A percentile compares a stretch with the other conserved stretches of the same genome.
Conservation (phyloP, 2,888 invertebrate species). For the Nomada flava region DNA sequence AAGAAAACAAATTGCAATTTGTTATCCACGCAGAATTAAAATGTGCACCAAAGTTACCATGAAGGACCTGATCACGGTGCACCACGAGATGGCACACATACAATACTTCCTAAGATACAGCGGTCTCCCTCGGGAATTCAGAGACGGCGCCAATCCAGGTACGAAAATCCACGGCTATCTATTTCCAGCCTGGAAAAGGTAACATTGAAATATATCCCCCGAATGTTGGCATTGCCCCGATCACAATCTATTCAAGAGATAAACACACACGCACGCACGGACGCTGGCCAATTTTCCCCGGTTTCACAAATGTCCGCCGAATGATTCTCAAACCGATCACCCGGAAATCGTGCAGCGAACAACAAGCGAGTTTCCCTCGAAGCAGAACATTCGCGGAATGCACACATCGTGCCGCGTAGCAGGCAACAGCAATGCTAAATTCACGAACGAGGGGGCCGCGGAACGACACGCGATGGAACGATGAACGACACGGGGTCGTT, state of each 20-base stretch:
- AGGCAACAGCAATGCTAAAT: constrained; percentile 4
- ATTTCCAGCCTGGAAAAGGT: not conserved
- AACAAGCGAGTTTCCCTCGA: not conserved
- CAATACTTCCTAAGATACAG: constrained; percentile 95
- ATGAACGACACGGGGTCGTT: constrained; percentile 65
- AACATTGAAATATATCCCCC: not conserved
- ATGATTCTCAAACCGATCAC: not conserved
- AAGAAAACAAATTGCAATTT: not conserved
- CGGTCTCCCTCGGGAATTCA: constrained; percentile 93
- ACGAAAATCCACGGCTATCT: constrained; percentile 24
- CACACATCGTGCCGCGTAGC: not conserved
- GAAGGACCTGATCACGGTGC: constrained; percentile 94
- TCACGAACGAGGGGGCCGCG: constrained; percentile 12
- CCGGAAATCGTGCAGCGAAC: not conserved
- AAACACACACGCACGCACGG: too few relatives aligned
- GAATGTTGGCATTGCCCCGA: too few relatives aligned
- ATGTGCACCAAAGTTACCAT: constrained; percentile 94
- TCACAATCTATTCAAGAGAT: not conserved
- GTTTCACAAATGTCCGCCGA: not conserved
- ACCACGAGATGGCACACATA: constrained; percentile 96
- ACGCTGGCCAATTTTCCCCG: not conserved
- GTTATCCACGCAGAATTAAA: constrained; percentile 88
- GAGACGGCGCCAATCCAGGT: constrained; percentile 97
- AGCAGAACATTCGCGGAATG: not conserved
- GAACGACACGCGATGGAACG: constrained; percentile 39